These are phyloP conservation scores for Aphidius colemani DNA, from an alignment of 2,888 invertebrate species.

Conservation along the genomic window DNA sequence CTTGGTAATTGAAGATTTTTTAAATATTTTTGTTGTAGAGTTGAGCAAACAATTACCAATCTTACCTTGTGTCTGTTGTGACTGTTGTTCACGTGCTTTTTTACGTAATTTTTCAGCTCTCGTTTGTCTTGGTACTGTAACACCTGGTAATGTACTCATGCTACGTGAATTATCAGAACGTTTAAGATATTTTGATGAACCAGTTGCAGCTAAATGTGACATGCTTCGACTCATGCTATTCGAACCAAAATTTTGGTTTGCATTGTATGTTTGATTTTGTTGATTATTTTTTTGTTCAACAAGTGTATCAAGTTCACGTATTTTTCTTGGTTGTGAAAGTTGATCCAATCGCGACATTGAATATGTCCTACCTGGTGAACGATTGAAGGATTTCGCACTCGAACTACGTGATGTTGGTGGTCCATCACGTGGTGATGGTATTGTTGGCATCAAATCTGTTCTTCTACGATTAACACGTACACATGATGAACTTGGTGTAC, in stretches of 20 bases:
- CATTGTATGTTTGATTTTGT: slow-evolving; percentile 19
- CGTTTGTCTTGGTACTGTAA: slow-evolving; percentile 51
- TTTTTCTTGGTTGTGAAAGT: slow-evolving; percentile 73
- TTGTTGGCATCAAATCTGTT: slow-evolving; percentile 89
- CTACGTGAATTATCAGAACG: slow-evolving; percentile 59
- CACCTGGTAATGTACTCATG: slow-evolving; percentile 58
- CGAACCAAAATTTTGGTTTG: slow-evolving; percentile 50
- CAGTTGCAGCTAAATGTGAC: slow-evolving; percentile 69
- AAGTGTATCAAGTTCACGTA: slow-evolving; percentile 51
- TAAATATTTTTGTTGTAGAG: too few species aligned
- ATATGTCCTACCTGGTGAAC: slow-evolving; percentile 83
- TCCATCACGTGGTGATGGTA: slow-evolving; percentile 73
- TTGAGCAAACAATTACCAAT: slow-evolving; percentile 46
- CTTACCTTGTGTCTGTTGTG: slow-evolving; percentile 53
- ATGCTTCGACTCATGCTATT: slow-evolving; percentile 72
- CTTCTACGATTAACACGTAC: slow-evolving; percentile 82
- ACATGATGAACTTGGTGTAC: slow-evolving; percentile 66
- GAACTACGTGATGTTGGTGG: slow-evolving; percentile 50
- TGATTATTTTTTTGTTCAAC: slow-evolving; percentile 46
- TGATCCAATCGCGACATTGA: slow-evolving; percentile 93
- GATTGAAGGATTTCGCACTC: slow-evolving; percentile 58
- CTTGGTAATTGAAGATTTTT: too few species aligned
- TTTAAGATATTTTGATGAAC: slow-evolving; percentile 50
- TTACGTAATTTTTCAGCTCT: slow-evolving; percentile 57
- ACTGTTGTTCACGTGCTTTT: slow-evolving; percentile 56